phyloP scores from a whole-genome alignment of 2,888 invertebrate species.

The Eilema depressum region DNA sequence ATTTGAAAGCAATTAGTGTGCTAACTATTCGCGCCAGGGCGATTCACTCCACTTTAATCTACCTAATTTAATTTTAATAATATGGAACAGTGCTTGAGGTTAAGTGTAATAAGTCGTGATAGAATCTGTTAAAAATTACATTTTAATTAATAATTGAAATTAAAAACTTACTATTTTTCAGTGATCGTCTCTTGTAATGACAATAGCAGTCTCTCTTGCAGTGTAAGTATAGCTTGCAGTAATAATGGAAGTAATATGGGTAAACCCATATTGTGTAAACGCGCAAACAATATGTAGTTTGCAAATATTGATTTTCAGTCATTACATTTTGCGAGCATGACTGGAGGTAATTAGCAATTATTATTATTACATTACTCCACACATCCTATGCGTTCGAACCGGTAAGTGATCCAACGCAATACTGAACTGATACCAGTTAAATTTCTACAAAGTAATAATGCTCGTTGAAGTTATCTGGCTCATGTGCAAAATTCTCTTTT shows the following conservation, averaged over 20 bases:
- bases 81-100: too few species aligned
- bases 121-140: too few species aligned
- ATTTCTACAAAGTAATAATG: constrained; percentile 49
- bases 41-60: too few species aligned
- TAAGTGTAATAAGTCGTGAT: too few species aligned
- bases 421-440: constrained; percentile 44
- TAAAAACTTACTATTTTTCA: neutral
- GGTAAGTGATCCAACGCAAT: constrained; percentile 43
- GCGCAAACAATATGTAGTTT: neutral
- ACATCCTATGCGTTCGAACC: constrained; percentile 54
- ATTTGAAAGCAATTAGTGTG: too few species aligned
- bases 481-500: constrained; percentile 46
- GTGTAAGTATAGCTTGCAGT: neutral
- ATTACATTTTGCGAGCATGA: constrained; percentile 51
- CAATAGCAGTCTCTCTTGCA: neutral
- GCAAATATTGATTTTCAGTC: constrained; percentile 11
- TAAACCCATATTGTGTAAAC: neutral
- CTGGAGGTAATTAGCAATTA: constrained; percentile 61
- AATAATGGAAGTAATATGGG: neutral
- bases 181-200: neutral
- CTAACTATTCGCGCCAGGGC: too few species aligned
- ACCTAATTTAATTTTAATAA: too few species aligned
- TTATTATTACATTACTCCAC: constrained; percentile 64
- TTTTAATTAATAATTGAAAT: neutral
- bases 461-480: constrained; percentile 49